Evolutionary conservation across 1,140 invertebrate genomes (phyloP).

Genomic region (Habropoda laboriosa): DNA sequence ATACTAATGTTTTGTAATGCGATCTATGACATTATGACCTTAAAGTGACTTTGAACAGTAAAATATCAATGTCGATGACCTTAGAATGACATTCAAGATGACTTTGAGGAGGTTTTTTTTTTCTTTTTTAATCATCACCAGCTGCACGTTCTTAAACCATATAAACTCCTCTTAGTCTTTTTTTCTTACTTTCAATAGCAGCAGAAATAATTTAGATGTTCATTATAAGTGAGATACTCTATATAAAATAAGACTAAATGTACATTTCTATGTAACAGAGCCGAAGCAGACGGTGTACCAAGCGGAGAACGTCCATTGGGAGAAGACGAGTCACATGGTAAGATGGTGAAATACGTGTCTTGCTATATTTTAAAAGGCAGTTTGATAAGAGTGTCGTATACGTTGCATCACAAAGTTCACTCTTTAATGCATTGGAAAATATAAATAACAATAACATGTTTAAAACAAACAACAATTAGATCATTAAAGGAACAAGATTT

Average conservation of each 20-base stretch:
- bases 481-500: not conserved
- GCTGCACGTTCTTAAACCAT: too few relatives aligned
- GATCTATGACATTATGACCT: too few relatives aligned
- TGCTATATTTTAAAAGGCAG: not conserved
- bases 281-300: conserved; percentile 84
- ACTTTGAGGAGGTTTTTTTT: too few relatives aligned
- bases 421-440: not conserved
- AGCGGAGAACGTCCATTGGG: conserved; percentile 84
- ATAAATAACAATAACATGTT: not conserved
- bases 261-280: conserved; percentile 70
- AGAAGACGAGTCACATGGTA: conserved; percentile 81
- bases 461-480: not conserved
- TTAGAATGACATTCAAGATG: too few relatives aligned
- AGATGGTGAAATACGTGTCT: conserved; percentile 44
- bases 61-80: too few relatives aligned
- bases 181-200: too few relatives aligned
- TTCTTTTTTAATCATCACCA: too few relatives aligned
- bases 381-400: conserved; percentile 25
- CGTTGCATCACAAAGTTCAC: not conserved
- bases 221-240: too few relatives aligned
- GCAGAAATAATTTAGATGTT: too few relatives aligned
- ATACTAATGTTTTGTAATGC: too few relatives aligned
- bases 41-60: too few relatives aligned
- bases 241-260: not conserved
- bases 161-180: too few relatives aligned